Evolutionary conservation across 2,797 vertebrate species (phyloP), one percentile per base, ranked within the genome.

Genomic region (Falco novaeseelandiae): DNA sequence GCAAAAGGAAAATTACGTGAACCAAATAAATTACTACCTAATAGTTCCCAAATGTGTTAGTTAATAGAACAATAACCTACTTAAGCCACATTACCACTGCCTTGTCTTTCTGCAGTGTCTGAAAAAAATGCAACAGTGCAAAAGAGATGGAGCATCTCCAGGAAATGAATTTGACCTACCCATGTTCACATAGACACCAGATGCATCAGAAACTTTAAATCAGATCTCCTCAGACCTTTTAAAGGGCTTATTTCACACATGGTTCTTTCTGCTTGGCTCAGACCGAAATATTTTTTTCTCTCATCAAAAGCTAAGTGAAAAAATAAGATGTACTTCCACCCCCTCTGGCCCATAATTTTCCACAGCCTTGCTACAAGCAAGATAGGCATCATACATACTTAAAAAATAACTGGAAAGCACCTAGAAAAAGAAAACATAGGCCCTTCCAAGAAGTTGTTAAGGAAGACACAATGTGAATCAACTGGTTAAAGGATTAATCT

Each of bases 11-110:
- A 49, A 89, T 89, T 88, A 95, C 88, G 94, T 96, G 82, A 95
- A 95, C 81, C 63, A 83, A 58, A 80, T 61, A 90, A 92, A 38
- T 90, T 96, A 87, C 87, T 89, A 88, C 32, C 46, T 71, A 30
- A 65, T 34, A 70, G 74, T 3, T 96, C 94, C 89, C 94, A 91
- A 83, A 95, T 40, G 92, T 83, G 65, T 77, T 87, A 72, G 55
- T 77, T 96, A 95, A 78, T 93, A 93, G 91, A 96, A 84, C 82
- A 93, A 78, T 96, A 96, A 97, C 94, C 95, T 96, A 96, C 61
- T 94, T 96, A 93, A 91, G 81, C 54, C 65, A 87, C 48, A 73
- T 42, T 82, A 83, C 34, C 93, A 36, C 36, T 86, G 63, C 69
- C 69, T 82, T 72, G 23, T 78, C 82, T 91, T 88, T 38, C 69